A percentile compares a stretch with the other conserved stretches of the same genome.
Evolutionary conservation across 2,888 invertebrate genomes (phyloP).

Genomic region (Drosophila atroscutellata): DNA sequence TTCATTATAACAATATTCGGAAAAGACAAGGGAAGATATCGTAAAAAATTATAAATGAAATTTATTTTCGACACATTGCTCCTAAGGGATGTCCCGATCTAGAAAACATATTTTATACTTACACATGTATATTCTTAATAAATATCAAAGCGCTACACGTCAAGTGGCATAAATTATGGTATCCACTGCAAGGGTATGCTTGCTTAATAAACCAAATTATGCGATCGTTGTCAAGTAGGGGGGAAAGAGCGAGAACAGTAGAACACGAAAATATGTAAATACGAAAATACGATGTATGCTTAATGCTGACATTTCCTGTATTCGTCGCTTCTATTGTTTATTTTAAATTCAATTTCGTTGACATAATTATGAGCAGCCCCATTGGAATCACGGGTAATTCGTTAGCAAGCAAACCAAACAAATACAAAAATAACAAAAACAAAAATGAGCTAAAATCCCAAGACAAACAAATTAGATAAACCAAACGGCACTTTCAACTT

Average conservation of each 20-base stretch:
- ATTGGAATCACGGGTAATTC: slow-evolving; percentile 62
- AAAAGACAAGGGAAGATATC: neutral
- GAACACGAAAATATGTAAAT: neutral
- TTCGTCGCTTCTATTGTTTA: slow-evolving; percentile 48
- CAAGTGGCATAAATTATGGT: neutral
- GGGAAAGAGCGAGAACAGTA: neutral
- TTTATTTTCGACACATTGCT: neutral
- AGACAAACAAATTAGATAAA: slow-evolving; percentile 48
- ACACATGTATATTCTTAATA: neutral
- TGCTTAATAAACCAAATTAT: slow-evolving; percentile 20
- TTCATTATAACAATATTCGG: neutral
- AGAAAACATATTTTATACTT: neutral
- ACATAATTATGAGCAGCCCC: slow-evolving; percentile 56
- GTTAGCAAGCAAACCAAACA: slow-evolving; percentile 63
- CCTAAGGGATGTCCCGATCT: neutral
- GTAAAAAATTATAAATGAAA: neutral
- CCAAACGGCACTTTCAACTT: slow-evolving; percentile 17
- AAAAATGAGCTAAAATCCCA: slow-evolving; percentile 4
- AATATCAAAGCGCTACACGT: neutral
- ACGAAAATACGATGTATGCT: neutral
- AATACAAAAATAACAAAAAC: slow-evolving; percentile 11
- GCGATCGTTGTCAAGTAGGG: slow-evolving; percentile 27
- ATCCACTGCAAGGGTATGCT: neutral
- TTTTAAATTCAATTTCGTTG: slow-evolving; percentile 57
- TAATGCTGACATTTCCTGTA: slow-evolving; percentile 23